Base-by-base conservation (phyloP, 1,140 invertebrate species). In the Magallana ariakensis region DNA sequence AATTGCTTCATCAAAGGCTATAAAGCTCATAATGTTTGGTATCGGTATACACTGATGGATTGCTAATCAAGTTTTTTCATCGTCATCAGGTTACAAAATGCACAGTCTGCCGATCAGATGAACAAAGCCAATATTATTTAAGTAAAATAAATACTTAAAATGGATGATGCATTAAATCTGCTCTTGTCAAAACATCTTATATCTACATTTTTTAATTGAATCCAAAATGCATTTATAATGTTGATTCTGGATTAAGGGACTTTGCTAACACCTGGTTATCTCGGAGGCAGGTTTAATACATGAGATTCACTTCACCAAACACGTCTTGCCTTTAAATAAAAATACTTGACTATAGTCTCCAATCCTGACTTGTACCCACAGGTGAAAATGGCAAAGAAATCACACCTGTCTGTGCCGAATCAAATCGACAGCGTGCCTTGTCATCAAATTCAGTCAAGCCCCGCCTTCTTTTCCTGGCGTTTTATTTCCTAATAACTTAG, bases 401-500 rank as follows among this genome's bases (percentile, higher is more conserved):
- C 66, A 75, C 66, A 75, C 66, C 66, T 75, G 66, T 75, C 66
- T 75, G 66, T 75, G 22, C 5, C 7, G 66, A 75, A 75, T 19
- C 66, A 22, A 75, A 75, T 75, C 66, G 33, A 75, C 66, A 11
- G 66, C 15, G 10, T 75, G 66, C 66, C 66, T 75, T 75, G 66
- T 75, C 66, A 75, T 75, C 66, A 26, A 75, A 75, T 75, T 75
- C 66, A 75, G 66, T 75, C 66, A 75, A 75, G 66, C 13, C 66
- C 19, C 66, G 66, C 66, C 66, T 75, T 26, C 66, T 75, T 75
- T 22, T 26, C 22, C 19, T 33, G 66, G 66, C 22, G 13, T 75
- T 75, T 75, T 75, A 75, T 75, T 75, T 75, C 66, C 66, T 75
- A 75, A 75, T 75, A 75, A 75, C 66, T 46, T 75, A 26, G 66